phyloP scores from a whole-genome alignment of 2,888 invertebrate species.

The Sminthurides aquaticus region DNA sequence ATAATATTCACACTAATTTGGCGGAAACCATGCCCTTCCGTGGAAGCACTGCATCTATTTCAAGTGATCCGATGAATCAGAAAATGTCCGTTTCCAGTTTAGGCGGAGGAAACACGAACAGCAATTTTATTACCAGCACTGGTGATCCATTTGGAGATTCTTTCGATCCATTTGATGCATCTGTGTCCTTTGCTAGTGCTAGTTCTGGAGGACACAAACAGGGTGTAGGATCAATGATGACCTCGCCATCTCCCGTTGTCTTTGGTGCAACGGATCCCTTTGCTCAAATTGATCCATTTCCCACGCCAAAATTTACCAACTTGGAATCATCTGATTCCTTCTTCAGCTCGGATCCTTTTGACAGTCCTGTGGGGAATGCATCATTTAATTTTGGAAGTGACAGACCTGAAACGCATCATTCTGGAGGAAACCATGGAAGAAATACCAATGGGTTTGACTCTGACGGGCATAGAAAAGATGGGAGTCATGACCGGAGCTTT shows the following conservation, averaged over 20 bases:
- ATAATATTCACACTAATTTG: slow-evolving; percentile 57
- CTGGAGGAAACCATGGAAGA: neutral
- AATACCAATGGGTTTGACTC: neutral
- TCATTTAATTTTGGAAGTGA: slow-evolving; percentile 13
- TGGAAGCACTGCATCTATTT: slow-evolving; percentile 42
- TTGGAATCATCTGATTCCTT: slow-evolving; percentile 27
- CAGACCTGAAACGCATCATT: neutral
- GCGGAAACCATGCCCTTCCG: slow-evolving; percentile 38
- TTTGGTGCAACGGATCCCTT: slow-evolving; percentile 31
- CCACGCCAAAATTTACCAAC: slow-evolving; percentile 32
- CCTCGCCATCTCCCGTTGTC: slow-evolving; percentile 16
- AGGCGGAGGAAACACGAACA: neutral
- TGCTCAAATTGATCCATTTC: slow-evolving; percentile 42
- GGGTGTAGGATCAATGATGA: slow-evolving; percentile 2
- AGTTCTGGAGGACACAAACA: neutral
- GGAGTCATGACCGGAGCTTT: too few relatives aligned
- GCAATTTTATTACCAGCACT: neutral
- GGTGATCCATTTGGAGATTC: slow-evolving; percentile 57
- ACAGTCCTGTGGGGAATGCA: slow-evolving; percentile 29
- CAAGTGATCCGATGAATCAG: slow-evolving; percentile 41
- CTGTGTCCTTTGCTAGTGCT: neutral
- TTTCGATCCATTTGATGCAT: slow-evolving; percentile 51
- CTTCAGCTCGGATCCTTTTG: slow-evolving; percentile 42
- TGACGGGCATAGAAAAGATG: neutral
- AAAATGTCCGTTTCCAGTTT: slow-evolving; percentile 12